Evolutionary conservation across 1,140 invertebrate species (phyloP).

Genomic region (Drosophila mayri): DNA sequence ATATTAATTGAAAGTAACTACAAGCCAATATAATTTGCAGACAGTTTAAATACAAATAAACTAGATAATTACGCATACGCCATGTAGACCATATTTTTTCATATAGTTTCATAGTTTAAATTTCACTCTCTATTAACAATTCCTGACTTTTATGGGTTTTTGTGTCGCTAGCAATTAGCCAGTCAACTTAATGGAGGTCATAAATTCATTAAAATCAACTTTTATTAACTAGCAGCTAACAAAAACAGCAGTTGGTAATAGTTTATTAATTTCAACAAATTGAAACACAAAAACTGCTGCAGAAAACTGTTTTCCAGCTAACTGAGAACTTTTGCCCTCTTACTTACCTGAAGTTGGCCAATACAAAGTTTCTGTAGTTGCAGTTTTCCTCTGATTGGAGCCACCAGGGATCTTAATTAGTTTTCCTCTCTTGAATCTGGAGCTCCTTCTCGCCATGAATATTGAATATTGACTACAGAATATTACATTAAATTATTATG

Average conservation of each 20-base stretch:
- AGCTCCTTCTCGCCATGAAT: not conserved
- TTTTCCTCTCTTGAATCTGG: not conserved
- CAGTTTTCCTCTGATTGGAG: not conserved
- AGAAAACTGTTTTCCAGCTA: slow-evolving; percentile 17
- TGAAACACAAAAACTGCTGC: slow-evolving; percentile 5
- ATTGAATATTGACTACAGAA: slow-evolving; percentile 1
- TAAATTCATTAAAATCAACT: slow-evolving; percentile 70
- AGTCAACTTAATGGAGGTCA: slow-evolving; percentile 9
- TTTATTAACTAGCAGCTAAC: slow-evolving; percentile 26
- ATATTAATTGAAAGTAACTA: not conserved
- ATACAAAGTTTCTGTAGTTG: slow-evolving; percentile 11
- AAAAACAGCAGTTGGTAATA: not conserved
- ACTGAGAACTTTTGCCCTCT: slow-evolving; percentile 18
- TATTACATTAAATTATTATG: not conserved
- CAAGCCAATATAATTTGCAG: not conserved
- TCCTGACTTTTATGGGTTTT: slow-evolving; percentile 13
- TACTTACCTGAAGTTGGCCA: slow-evolving; percentile 19
- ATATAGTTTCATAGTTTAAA: not conserved
- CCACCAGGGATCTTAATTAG: slow-evolving; percentile 14
- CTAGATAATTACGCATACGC: slow-evolving; percentile 12
- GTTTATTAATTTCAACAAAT: slow-evolving; percentile 12
- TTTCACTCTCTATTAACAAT: slow-evolving; percentile 11
- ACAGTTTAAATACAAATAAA: not conserved
- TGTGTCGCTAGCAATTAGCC: slow-evolving; percentile 37
- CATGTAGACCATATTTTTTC: not conserved